phyloP scores from a whole-genome alignment of 2,113 vertebrate genomes.

The Vulpes lagopus region DNA sequence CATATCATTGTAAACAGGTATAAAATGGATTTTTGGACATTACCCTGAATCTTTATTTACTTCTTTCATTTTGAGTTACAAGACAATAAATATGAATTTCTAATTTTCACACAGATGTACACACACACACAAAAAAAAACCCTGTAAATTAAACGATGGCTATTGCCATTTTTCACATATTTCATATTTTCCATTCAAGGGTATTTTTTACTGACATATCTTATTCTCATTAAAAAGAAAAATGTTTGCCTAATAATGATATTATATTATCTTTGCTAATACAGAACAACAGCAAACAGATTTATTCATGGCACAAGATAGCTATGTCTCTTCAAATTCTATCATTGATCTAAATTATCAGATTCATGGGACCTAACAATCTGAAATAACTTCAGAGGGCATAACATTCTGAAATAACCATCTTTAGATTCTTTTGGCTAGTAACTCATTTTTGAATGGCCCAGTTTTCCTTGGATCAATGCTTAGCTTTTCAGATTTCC shows the following conservation, averaged over 20 bases:
- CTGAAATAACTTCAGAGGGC: background rate
- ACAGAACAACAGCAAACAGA: background rate
- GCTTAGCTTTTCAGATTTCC: background rate
- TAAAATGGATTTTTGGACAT: background rate
- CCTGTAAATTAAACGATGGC: background rate
- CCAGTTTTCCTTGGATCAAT: background rate
- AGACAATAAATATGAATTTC: background rate
- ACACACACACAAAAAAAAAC: background rate
- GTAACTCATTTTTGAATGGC: background rate
- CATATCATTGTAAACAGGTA: background rate
- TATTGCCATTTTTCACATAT: background rate
- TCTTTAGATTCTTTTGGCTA: background rate
- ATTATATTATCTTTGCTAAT: background rate
- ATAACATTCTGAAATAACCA: background rate
- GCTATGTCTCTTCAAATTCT: background rate
- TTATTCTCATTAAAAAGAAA: background rate
- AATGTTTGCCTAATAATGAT: background rate
- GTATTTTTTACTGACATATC: background rate
- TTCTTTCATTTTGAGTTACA: background rate
- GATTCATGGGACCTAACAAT: too few species aligned
- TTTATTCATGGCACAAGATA: background rate
- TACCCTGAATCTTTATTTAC: background rate
- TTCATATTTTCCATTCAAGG: background rate
- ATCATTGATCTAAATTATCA: background rate
- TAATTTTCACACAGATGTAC: background rate